Evolutionary conservation across 2,888 invertebrate species (phyloP).

Genomic region (Peribatodes rhomboidaria): DNA sequence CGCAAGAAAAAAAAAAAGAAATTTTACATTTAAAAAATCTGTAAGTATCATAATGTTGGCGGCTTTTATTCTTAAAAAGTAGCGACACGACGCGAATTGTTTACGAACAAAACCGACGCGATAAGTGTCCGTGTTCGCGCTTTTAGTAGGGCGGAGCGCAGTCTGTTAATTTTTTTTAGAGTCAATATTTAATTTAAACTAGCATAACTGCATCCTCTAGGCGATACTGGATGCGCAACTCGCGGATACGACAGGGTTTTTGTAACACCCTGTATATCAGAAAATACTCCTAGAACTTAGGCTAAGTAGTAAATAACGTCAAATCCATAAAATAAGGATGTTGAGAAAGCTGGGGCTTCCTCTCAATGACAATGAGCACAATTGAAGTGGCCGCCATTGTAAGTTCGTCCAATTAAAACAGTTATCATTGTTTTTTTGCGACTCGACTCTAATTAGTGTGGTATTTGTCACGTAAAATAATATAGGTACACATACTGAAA

Average conservation of each 20-base stretch:
- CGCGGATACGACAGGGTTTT: background rate
- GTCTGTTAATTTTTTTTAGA: too few species aligned
- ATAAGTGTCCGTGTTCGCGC: too few species aligned
- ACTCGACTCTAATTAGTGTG: slow-evolving; percentile 23
- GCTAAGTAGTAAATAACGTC: background rate
- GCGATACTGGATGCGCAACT: too few species aligned
- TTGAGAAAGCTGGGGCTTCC: slow-evolving; percentile 36
- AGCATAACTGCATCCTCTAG: too few species aligned
- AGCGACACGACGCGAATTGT: too few species aligned
- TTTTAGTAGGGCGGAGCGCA: too few species aligned
- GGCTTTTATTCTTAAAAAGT: too few species aligned
- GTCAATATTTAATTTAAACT: too few species aligned
- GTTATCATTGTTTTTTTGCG: slow-evolving; percentile 19
- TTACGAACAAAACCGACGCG: too few species aligned
- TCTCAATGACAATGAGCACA: slow-evolving; percentile 31
- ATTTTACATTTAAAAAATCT: too few species aligned
- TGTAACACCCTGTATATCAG: background rate
- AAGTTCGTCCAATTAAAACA: slow-evolving; percentile 26
- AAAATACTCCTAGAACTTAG: background rate
- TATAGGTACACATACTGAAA: slow-evolving; percentile 12
- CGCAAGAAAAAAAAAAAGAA: too few species aligned
- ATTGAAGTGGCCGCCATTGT: slow-evolving; percentile 36
- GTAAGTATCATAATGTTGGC: too few species aligned
- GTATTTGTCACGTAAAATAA: slow-evolving; percentile 16
- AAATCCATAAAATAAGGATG: slow-evolving; percentile 25